phyloP scores from a whole-genome alignment of 2,113 vertebrate genomes.

The Indicator indicator region DNA sequence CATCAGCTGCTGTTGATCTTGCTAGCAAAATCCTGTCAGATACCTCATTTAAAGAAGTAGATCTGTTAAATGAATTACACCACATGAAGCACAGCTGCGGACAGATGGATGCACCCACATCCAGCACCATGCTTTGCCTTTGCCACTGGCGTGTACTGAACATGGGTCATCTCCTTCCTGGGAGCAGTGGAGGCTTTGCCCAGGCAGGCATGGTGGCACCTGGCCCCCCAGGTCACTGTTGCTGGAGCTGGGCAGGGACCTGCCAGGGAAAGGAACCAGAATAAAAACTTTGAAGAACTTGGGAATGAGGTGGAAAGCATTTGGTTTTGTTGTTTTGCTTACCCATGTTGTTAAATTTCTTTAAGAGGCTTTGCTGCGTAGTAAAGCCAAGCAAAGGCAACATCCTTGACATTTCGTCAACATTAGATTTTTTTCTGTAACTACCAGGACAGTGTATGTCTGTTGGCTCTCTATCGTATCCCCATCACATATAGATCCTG shows the following conservation, averaged over 20 bases:
- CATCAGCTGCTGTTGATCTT: slow-evolving; percentile 13
- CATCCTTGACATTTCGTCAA: background rate
- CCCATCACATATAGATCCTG: slow-evolving; percentile 13
- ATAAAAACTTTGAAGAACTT: slow-evolving; percentile 17
- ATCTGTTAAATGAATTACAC: slow-evolving; percentile 56
- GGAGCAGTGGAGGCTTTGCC: background rate
- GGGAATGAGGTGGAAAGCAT: background rate
- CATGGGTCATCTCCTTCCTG: background rate
- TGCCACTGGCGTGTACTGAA: background rate
- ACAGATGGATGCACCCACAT: background rate
- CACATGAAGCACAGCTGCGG: background rate
- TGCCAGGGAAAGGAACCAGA: background rate
- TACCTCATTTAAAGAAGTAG: slow-evolving; percentile 36
- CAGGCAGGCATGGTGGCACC: background rate
- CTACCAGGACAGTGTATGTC: background rate
- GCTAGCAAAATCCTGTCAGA: slow-evolving; percentile 51
- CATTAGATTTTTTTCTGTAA: slow-evolving; percentile 13
- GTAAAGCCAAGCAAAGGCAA: background rate
- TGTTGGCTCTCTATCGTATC: slow-evolving; percentile 31
- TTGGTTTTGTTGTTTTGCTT: background rate
- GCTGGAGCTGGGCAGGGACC: background rate
- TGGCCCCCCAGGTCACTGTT: background rate
- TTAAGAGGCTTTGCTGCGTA: background rate
- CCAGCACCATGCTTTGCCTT: background rate
- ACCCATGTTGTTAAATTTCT: background rate